Evolutionary conservation across 1,140 invertebrate genomes (phyloP), one percentile per base, ranked within the genome.

Genomic region (Pinna nobilis): DNA sequence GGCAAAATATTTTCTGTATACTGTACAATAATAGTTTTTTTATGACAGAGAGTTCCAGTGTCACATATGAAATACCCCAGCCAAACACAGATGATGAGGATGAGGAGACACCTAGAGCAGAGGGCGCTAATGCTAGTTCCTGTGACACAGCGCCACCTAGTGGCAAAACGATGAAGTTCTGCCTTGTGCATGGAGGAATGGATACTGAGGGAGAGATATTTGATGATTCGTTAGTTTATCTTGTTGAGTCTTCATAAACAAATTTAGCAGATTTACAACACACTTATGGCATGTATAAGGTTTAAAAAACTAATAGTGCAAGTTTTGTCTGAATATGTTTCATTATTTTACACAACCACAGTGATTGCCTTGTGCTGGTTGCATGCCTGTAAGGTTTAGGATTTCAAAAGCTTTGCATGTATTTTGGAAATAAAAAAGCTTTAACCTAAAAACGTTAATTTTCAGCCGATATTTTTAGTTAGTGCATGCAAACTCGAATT

Each of bases 201-300:
- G 88, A 89, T 59, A 88, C 87, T 35, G 80, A 88, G 51, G 88
- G 88, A 55, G 85, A 88, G 68, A 86, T 89, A 64, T 89, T 88
- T 80, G 86, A 89, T 75, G 88, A 89, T 70, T 78, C 77, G 23
- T 80, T 89, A 15, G 82, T 88, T 20, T 68, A 69, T 32, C 72
- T 83, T 35, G 68, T 77, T 7, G 70, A n/a, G n/a, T n/a, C n/a
- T n/a, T n/a, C n/a, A n/a, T n/a, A n/a, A 72, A 53, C 47, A 44
- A 63, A 25, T 25, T 25, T 13, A 25, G 25, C 44, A 41, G 55
- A 3, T 59, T 1, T 25, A 35, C n/a, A 15, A 50, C 32, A 11
- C 7, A n/a, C 32, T 37, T 33, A 7, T 39, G 44, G 23, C 33
- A 57, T 25, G 4, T n/a, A 28, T 55, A 18, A 32, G 51, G 30